Conservation (phyloP, 1,140 invertebrate genomes). For the Akabosia matsudoensis region DNA sequence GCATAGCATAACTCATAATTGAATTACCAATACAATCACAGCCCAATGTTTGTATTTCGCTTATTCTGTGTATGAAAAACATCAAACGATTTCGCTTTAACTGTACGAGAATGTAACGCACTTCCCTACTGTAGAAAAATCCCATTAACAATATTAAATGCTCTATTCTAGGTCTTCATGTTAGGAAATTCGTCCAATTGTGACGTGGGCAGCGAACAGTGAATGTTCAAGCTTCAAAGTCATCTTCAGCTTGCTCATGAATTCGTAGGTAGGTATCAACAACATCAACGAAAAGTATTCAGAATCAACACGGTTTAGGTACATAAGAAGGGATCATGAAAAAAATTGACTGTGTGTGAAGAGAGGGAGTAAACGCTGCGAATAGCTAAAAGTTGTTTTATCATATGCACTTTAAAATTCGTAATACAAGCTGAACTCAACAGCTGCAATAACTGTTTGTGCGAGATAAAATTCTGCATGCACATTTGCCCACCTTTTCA, state of each 20-base stretch:
- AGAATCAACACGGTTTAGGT: neutral
- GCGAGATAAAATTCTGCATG: neutral
- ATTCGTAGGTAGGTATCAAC: neutral
- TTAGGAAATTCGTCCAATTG: slow-evolving; percentile 16
- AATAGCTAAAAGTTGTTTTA: neutral
- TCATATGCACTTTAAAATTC: neutral
- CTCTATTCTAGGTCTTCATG: neutral
- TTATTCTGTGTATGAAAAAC: neutral
- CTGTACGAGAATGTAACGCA: neutral
- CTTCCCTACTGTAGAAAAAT: neutral
- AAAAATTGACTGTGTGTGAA: no score
- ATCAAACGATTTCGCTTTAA: neutral
- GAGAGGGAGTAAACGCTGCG: slow-evolving; percentile 14
- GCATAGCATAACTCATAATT: neutral
- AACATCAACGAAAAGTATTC: neutral
- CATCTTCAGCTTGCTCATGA: no score
- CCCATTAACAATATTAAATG: no score
- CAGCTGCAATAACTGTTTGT: slow-evolving; percentile 7
- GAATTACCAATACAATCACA: no score
- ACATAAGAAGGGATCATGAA: neutral
- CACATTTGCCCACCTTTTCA: neutral
- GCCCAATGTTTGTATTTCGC: no score
- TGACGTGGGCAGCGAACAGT: slow-evolving; percentile 19
- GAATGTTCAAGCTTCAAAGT: no score
- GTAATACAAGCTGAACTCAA: neutral